Conservation (phyloP, 2,888 invertebrate genomes). For the Anaspis maculata region DNA sequence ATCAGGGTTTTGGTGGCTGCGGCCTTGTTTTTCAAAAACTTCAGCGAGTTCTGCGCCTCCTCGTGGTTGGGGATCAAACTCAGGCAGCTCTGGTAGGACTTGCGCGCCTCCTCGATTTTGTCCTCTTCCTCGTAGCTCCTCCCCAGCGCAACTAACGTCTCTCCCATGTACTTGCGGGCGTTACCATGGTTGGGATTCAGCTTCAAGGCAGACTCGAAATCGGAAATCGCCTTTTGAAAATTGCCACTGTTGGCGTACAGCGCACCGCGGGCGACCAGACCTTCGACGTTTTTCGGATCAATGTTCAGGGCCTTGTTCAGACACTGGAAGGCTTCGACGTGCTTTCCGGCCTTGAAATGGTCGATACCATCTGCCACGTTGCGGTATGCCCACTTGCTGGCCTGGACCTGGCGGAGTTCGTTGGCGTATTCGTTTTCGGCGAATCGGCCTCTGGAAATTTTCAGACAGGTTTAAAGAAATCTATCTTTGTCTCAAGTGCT, state of each 20-base stretch:
- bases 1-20: slow-evolving; percentile 49
- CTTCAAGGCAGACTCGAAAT: slow-evolving; percentile 86
- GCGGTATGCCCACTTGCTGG: slow-evolving; percentile 88
- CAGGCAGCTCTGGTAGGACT: slow-evolving; percentile 77
- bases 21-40: slow-evolving; percentile 66
- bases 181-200: slow-evolving; percentile 85
- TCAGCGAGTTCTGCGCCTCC: slow-evolving; percentile 76
- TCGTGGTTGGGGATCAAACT: slow-evolving; percentile 79
- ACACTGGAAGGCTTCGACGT: slow-evolving; percentile 91
- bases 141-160: slow-evolving; percentile 83
- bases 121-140: slow-evolving; percentile 83
- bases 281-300: slow-evolving; percentile 87
- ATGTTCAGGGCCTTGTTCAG: slow-evolving; percentile 88
- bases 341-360: slow-evolving; percentile 86
- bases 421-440: slow-evolving; percentile 73
- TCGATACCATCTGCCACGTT: slow-evolving; percentile 91
- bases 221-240: slow-evolving; percentile 87
- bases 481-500: too few relatives aligned
- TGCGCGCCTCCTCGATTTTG: slow-evolving; percentile 75
- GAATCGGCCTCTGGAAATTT: slow-evolving; percentile 63
- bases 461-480: too few relatives aligned
- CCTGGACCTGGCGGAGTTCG: slow-evolving; percentile 81
- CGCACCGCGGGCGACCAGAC: slow-evolving; percentile 84
- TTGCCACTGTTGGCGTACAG: slow-evolving; percentile 90
- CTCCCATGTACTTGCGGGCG: slow-evolving; percentile 89